Evolutionary conservation across 2,113 vertebrate genomes (phyloP).

Genomic region (Scomber colias): DNA sequence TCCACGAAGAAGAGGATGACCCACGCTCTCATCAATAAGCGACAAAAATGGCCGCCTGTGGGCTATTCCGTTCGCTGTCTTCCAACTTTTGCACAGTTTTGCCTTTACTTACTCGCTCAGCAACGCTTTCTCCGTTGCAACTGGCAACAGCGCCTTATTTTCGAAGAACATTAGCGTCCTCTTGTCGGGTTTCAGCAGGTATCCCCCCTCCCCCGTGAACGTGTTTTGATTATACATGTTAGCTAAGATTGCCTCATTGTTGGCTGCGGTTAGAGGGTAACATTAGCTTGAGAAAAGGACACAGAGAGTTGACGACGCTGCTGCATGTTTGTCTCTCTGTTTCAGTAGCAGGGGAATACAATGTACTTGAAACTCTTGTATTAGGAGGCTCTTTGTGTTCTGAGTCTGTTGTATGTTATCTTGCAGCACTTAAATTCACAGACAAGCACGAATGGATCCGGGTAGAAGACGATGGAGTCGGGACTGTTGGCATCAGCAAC

Average conservation of each 20-base stretch:
- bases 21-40: conserved; percentile 60
- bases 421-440: conserved; percentile 94
- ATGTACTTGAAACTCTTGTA: not conserved
- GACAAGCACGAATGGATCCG: conserved; percentile 98
- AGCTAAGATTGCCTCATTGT: conserved; percentile 18
- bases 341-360: not conserved
- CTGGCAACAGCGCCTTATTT: conserved; percentile 50
- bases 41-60: conserved; percentile 82
- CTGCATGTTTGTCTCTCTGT: not conserved
- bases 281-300: conserved; percentile 42
- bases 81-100: conserved; percentile 74
- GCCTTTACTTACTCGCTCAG: conserved; percentile 61
- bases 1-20: conserved; percentile 40
- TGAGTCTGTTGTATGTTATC: conserved; percentile 69
- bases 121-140: conserved; percentile 29
- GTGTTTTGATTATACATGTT: conserved; percentile 11
- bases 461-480: conserved; percentile 91
- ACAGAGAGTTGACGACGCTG: not conserved
- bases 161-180: conserved; percentile 70
- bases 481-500: conserved; percentile 96
- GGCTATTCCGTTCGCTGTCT: conserved; percentile 73
- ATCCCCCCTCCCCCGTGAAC: conserved; percentile 1
- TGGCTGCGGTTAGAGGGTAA: not conserved
- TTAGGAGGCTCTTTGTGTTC: not conserved
- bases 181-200: conserved; percentile 77